phyloP scores from a whole-genome alignment of 2,113 vertebrate species.

The Channa argus region DNA sequence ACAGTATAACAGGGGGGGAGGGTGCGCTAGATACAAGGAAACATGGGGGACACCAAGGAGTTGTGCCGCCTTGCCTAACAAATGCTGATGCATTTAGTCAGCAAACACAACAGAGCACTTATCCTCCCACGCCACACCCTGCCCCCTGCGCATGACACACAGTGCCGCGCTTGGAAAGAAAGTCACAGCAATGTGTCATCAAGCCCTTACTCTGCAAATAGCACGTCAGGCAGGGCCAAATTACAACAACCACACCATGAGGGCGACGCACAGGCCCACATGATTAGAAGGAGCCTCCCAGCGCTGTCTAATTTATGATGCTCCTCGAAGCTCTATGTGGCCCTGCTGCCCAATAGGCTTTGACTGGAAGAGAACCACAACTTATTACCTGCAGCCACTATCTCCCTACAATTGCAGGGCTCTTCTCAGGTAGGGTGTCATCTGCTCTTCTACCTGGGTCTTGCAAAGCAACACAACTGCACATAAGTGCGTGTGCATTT shows the following conservation, averaged over 20 bases:
- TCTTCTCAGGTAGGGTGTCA: constrained; percentile 48
- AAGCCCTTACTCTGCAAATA: constrained; percentile 78
- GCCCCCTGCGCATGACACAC: constrained; percentile 53
- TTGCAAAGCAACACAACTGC: background rate
- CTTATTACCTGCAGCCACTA: constrained; percentile 31
- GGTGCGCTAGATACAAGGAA: constrained; percentile 8
- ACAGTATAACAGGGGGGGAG: background rate
- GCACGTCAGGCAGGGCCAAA: constrained; percentile 74
- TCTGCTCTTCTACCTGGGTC: constrained; percentile 21
- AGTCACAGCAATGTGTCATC: constrained; percentile 69
- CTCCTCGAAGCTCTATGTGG: constrained; percentile 63
- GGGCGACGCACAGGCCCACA: constrained; percentile 71
- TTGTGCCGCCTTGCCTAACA: constrained; percentile 30
- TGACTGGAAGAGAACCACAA: constrained; percentile 34
- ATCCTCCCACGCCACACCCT: constrained; percentile 76
- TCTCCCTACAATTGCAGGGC: constrained; percentile 5
- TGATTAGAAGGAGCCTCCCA: constrained; percentile 83
- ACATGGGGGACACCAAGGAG: constrained; percentile 2
- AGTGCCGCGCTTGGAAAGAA: constrained; percentile 44
- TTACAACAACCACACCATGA: constrained; percentile 78
- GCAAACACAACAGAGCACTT: constrained; percentile 58
- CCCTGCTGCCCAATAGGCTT: constrained; percentile 55
- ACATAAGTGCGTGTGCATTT: constrained; percentile 19
- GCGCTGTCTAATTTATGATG: constrained; percentile 79
- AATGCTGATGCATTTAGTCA: constrained; percentile 52